Base-by-base conservation (phyloP, 2,113 vertebrate species). In the Canis aureus region DNA sequence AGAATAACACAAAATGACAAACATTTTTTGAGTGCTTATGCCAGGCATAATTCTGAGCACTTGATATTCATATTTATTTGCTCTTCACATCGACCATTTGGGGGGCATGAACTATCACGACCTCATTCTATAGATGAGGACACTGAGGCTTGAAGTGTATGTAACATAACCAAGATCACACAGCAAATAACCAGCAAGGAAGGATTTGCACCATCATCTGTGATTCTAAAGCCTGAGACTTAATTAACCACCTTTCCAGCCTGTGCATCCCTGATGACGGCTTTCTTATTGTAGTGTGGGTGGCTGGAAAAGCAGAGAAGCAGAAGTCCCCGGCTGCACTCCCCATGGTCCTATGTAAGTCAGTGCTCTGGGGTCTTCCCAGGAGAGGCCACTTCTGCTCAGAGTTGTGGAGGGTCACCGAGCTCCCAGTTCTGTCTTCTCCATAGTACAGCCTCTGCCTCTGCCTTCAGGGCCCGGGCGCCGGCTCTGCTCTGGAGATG, bases 381-480 rank as follows among this genome's bases (percentile, higher is more conserved):
- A 2, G 7, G 66, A 29, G 25, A 74, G 8, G 66, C 71, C 67
- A 74, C 15, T 32, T 29, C 64, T 4, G 15, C 23, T 35, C 67
- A 43, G 62, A 60, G 38, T 11, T 29, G 35, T 10, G 5, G 1
- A 19, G 57, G 17, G 32, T 23, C 49, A 9, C 57, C 55, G 3
- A 10, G 9, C 11, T 76, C 79, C 66, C 84, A 16, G 11, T 25
- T 17, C 91, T 38, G 19, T 25, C 82, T 60, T 23, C 66, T 64
- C 53, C 19, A 23, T 12, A 15, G 1, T 0, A 22, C 3, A 23
- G 15, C 53, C 67, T 23, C 8, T 0, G 15, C 53, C 67, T 23
- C 8, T 0, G 1, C 17, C 69, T 87, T 38, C 13, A 15, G 19
- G 51, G 8, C 27, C 55, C 1, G 0, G 13, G 49, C 13, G 3